phyloP scores from a whole-genome alignment of 2,888 invertebrate genomes.

The Theretra japonica region DNA sequence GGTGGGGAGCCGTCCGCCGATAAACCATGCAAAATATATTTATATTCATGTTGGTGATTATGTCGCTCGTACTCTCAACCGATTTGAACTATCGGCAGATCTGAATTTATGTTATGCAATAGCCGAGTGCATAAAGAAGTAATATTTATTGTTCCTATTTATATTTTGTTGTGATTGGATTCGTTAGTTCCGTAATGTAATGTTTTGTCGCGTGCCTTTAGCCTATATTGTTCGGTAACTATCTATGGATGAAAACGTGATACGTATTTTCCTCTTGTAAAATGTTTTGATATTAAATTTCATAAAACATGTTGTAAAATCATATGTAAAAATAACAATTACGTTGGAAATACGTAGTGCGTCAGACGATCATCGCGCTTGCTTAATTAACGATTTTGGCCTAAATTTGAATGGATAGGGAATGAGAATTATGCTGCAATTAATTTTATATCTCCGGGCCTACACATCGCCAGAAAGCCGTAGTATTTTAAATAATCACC shows the following conservation, averaged over 20 bases:
- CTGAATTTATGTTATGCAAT: conserved; percentile 4
- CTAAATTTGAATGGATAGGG: conserved; percentile 1
- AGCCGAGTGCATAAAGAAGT: background rate
- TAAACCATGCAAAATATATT: background rate
- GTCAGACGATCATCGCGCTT: background rate
- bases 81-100: conserved; percentile 10
- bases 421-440: background rate
- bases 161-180: conserved; percentile 10
- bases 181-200: background rate
- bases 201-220: background rate
- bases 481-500: background rate
- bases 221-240: background rate
- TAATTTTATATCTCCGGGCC: no score
- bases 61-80: background rate
- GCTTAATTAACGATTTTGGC: conserved; percentile 17
- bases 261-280: background rate
- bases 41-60: background rate
- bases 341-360: background rate
- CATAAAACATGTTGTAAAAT: background rate
- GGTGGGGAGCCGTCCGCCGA: background rate
- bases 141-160: conserved; percentile 21
- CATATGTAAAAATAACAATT: no score
- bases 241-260: background rate
- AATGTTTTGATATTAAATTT: background rate
- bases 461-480: background rate